Evolutionary conservation across 1,140 invertebrate species (phyloP).

Genomic region (Cydia pomonella): DNA sequence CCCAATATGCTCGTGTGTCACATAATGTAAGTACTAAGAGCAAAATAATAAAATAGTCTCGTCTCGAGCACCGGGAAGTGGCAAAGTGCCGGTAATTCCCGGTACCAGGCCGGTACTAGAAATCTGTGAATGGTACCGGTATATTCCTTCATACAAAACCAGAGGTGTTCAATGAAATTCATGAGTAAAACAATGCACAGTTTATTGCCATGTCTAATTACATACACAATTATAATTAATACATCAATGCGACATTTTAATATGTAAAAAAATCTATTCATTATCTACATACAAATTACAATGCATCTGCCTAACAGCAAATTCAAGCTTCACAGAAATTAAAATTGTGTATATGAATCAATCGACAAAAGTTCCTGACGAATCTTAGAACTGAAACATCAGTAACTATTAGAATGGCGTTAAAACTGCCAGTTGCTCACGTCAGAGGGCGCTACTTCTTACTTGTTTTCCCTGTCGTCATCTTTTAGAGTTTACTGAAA

Average conservation of each 20-base stretch:
- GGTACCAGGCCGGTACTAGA: too few species aligned
- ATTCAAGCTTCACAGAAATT: slow-evolving; percentile 53
- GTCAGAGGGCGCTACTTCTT: background rate
- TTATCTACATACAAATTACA: slow-evolving; percentile 3
- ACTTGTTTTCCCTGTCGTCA: background rate
- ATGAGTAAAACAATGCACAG: slow-evolving; percentile 62
- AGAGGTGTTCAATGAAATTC: background rate
- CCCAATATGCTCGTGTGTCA: too few species aligned
- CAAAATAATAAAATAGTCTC: too few species aligned
- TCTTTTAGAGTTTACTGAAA: background rate
- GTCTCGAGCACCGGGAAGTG: too few species aligned
- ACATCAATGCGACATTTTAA: slow-evolving; percentile 57
- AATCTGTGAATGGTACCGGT: too few species aligned
- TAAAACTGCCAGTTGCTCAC: background rate
- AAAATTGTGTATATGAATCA: slow-evolving; percentile 76
- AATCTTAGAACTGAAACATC: slow-evolving; percentile 69
- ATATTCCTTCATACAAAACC: background rate
- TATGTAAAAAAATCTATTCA: slow-evolving; percentile 39
- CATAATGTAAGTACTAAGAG: too few species aligned
- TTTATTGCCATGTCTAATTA: slow-evolving; percentile 76
- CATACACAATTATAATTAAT: slow-evolving; percentile 76
- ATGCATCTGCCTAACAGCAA: background rate
- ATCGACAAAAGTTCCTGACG: slow-evolving; percentile 55
- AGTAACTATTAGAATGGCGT: slow-evolving; percentile 37
- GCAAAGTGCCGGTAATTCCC: too few species aligned